These are phyloP conservation scores for Rutpela maculata DNA, from an alignment of 2,888 invertebrate genomes.

Conservation along the genomic window DNA sequence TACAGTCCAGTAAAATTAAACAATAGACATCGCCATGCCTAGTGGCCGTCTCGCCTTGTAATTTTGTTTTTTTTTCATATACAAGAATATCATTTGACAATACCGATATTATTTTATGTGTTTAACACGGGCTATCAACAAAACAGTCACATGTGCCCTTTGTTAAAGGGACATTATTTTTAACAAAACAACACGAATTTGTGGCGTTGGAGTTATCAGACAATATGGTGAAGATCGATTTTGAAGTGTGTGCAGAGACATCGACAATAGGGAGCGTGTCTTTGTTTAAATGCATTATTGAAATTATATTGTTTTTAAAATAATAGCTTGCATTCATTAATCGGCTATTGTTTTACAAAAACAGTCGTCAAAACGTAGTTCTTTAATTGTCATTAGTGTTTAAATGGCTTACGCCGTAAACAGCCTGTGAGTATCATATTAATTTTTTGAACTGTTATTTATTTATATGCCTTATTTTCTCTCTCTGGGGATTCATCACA, in stretches of 20 bases:
- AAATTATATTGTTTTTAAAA: constrained; percentile 28
- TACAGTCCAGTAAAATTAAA: constrained; percentile 73
- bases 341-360: constrained; percentile 29
- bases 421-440: too few relatives aligned
- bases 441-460: too few relatives aligned
- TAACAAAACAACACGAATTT: constrained; percentile 25
- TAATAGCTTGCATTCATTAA: constrained; percentile 22
- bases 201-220: neutral
- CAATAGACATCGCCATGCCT: constrained; percentile 71
- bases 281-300: constrained; percentile 27
- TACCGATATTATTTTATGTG: constrained; percentile 61
- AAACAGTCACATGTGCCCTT: constrained; percentile 24
- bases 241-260: constrained; percentile 5
- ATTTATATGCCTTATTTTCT: too few relatives aligned
- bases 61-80: constrained; percentile 59
- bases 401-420: too few relatives aligned
- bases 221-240: constrained; percentile 9
- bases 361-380: neutral
- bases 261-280: constrained; percentile 14
- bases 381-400: neutral
- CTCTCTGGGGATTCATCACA: too few relatives aligned
- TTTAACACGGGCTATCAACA: constrained; percentile 29
- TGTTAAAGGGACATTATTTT: constrained; percentile 21
- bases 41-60: constrained; percentile 71
- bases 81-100: constrained; percentile 68